Base-by-base conservation (phyloP, 2,888 invertebrate species). In the Platynereis dumerilii region DNA sequence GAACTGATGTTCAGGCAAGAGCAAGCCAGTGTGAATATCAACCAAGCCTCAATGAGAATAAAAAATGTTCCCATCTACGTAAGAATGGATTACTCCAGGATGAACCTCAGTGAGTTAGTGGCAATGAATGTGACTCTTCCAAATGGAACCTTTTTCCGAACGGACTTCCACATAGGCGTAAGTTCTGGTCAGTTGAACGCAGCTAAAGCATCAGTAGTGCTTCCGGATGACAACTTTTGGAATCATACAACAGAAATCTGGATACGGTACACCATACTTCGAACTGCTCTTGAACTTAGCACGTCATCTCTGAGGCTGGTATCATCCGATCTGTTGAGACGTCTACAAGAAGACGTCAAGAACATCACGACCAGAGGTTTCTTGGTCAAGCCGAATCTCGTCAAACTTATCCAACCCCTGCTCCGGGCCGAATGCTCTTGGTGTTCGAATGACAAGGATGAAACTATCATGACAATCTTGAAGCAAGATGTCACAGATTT, bases 201-300 rank as follows among this genome's bases (percentile, higher is more conserved):
- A 1, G 17, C 44, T 2, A 7, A 34, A n/a, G 61, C 61, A 1
- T 53, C 52, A 7, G 42, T 61, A 22, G 52, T 53, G 53, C 27
- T 61, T 29, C 24, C 39, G 3, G 61, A 61, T 52, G 61, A 61
- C 12, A 52, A 61, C 39, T 61, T 61, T 54, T 61, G 61, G 61
- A 61, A 61, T 17, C 61, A 61, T 53, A 61, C 61, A 2, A 26
- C 44, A 24, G 22, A 52, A 3, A 34, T 54, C 2, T 61, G 61
- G 61, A 12, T 61, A 1, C 54, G 27, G 3, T 61, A 54, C 22
- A 34, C 61, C 17, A 24, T 39, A 20, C 39, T 61, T 24, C 34
- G 55, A 10, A 26, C 61, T 7, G 61, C 61, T 39, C 42, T 29
- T 22, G 22, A 42, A 2, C 20, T 10, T 17, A 54, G 53, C 2